Evolutionary conservation across 2,888 invertebrate species (phyloP).

Genomic region (Dryobota labecula): DNA sequence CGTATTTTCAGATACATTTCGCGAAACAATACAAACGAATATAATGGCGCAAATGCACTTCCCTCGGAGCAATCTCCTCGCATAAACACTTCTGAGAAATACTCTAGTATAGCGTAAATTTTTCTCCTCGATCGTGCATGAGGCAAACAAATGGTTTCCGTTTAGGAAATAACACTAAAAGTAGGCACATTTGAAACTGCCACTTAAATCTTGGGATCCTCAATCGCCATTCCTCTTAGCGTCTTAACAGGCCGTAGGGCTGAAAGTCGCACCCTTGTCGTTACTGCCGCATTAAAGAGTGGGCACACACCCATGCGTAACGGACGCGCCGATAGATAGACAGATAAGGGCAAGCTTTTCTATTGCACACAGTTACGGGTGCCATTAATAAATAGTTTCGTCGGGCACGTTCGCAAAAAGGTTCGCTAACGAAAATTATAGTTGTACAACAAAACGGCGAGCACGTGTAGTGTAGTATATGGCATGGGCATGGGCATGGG

Average conservation of each 20-base stretch:
- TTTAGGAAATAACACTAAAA: slow-evolving; percentile 90
- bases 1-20: slow-evolving; percentile 43
- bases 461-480: slow-evolving; percentile 66
- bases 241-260: slow-evolving; percentile 77
- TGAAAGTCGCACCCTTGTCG: slow-evolving; percentile 79
- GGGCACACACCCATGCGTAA: slow-evolving; percentile 72
- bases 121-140: slow-evolving; percentile 84
- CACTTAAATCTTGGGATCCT: slow-evolving; percentile 89
- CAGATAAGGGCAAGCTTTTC: slow-evolving; percentile 60
- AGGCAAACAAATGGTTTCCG: slow-evolving; percentile 89
- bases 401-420: slow-evolving; percentile 62
- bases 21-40: slow-evolving; percentile 43
- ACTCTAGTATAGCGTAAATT: slow-evolving; percentile 80
- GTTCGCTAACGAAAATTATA: slow-evolving; percentile 61
- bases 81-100: slow-evolving; percentile 79
- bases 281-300: slow-evolving; percentile 79
- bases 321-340: slow-evolving; percentile 63
- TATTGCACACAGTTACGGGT: slow-evolving; percentile 65
- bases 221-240: slow-evolving; percentile 88
- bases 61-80: slow-evolving; percentile 54
- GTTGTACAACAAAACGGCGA: slow-evolving; percentile 64
- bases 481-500: slow-evolving; percentile 62
- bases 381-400: slow-evolving; percentile 66
- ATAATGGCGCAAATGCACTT: slow-evolving; percentile 64
- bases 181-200: slow-evolving; percentile 90